A percentile compares a stretch with the other conserved stretches of the same genome.
phyloP scores from a whole-genome alignment of 2,888 invertebrate genomes.

The Cephonodes hylas region DNA sequence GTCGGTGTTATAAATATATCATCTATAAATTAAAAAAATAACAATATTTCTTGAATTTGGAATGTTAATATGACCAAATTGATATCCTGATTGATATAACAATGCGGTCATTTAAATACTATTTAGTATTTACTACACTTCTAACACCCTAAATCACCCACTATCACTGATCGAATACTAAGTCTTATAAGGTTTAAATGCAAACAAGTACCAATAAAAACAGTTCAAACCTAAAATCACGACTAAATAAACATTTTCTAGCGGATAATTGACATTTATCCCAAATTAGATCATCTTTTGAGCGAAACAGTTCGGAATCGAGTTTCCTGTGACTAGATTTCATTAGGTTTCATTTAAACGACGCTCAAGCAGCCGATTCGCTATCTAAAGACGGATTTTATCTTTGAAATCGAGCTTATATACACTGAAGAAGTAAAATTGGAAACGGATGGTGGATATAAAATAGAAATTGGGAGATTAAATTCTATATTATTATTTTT shows the following conservation, averaged over 20 bases:
- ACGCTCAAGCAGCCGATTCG: conserved; percentile 2
- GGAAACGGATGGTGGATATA: background rate
- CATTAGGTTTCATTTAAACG: conserved; percentile 10
- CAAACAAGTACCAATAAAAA: background rate
- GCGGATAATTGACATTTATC: background rate
- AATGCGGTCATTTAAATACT: too few relatives aligned
- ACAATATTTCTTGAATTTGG: too few relatives aligned
- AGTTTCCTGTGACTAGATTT: conserved; percentile 6
- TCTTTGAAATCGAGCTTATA: background rate
- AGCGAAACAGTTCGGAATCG: background rate
- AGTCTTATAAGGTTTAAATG: too few relatives aligned
- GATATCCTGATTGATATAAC: too few relatives aligned
- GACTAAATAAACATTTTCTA: background rate
- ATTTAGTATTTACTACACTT: too few relatives aligned
- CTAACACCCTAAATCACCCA: background rate
- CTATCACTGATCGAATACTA: background rate
- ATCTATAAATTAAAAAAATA: too few relatives aligned
- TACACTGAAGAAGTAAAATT: conserved; percentile 3
- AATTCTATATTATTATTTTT: too few relatives aligned
- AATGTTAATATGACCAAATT: too few relatives aligned
- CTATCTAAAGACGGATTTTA: conserved; percentile 7
- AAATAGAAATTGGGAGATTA: background rate
- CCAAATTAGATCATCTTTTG: background rate
- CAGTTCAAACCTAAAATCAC: background rate
- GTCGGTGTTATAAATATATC: too few relatives aligned